Percentiles rank a stretch among this genome's conserved stretches.
Evolutionary conservation across 1,140 invertebrate species (phyloP).

Genomic region (Ceratina australensis): DNA sequence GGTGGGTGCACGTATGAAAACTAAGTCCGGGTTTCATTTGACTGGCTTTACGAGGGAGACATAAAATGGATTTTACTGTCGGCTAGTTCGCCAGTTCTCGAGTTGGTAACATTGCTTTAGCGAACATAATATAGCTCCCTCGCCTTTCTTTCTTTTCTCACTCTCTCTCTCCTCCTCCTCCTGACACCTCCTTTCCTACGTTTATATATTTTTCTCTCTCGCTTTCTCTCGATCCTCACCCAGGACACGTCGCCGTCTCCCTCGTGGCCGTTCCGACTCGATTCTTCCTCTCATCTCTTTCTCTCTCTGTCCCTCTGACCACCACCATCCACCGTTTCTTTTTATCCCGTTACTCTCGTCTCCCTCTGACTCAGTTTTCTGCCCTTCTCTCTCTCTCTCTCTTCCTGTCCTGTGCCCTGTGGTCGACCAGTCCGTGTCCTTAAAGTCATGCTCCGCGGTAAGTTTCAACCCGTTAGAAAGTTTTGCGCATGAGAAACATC

Average conservation of each 20-base stretch:
- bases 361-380: slow-evolving; percentile 8
- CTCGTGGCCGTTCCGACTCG: slow-evolving; percentile 10
- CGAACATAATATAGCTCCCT: slow-evolving; percentile 68
- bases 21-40: slow-evolving; percentile 77
- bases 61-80: slow-evolving; percentile 78
- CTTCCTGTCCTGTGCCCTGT: neutral
- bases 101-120: slow-evolving; percentile 77
- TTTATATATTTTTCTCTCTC: slow-evolving; percentile 13
- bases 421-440: slow-evolving; percentile 28
- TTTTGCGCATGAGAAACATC: slow-evolving; percentile 61
- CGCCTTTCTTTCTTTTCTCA: slow-evolving; percentile 21
- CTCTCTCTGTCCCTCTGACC: slow-evolving; percentile 14
- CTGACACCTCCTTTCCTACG: neutral
- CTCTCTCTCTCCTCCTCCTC: slow-evolving; percentile 32
- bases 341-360: slow-evolving; percentile 18
- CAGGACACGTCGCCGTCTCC: neutral
- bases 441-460: slow-evolving; percentile 25
- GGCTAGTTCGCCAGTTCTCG: slow-evolving; percentile 78
- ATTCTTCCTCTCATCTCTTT: slow-evolving; percentile 4
- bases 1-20: slow-evolving; percentile 75
- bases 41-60: slow-evolving; percentile 77
- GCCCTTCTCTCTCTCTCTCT: neutral
- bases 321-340: neutral
- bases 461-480: slow-evolving; percentile 47
- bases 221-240: slow-evolving; percentile 8